A percentile compares a stretch with the other conserved stretches of the same genome.
These are phyloP conservation scores for Drosophila biarmipes DNA, from an alignment of 1,140 invertebrate species.

Conservation along the genomic window DNA sequence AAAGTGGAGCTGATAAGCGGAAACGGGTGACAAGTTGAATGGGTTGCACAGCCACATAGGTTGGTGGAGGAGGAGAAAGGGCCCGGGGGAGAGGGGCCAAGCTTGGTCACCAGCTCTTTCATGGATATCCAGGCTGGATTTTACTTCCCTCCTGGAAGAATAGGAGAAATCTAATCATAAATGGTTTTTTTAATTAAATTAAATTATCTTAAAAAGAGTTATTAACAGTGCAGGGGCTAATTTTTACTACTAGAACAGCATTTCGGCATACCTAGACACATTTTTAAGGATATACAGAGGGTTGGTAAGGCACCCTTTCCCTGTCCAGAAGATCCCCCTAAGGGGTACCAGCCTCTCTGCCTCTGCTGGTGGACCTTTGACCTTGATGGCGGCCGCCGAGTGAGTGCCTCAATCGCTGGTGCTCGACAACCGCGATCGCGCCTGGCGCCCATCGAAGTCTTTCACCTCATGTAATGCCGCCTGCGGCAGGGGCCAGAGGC, in stretches of 20 bases:
- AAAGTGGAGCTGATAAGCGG: constrained; percentile 47
- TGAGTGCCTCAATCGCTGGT: constrained; percentile 24
- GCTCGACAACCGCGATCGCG: constrained; percentile 16
- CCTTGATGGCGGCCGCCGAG: constrained; percentile 26
- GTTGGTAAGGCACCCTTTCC: too few species aligned
- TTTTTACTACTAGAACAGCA: too few species aligned
- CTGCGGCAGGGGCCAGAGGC: constrained; percentile 22
- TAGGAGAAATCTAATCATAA: too few species aligned
- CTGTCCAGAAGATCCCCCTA: too few species aligned
- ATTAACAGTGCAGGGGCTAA: too few species aligned
- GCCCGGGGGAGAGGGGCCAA: constrained; percentile 9
- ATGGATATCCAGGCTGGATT: constrained; percentile 14
- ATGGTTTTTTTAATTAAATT: too few species aligned
- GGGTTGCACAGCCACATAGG: constrained; percentile 49
- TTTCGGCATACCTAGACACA: too few species aligned
- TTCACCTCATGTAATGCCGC: constrained; percentile 30
- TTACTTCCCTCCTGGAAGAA: neutral
- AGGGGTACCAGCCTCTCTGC: too few species aligned
- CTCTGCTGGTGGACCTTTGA: constrained; percentile 16
- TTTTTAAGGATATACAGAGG: too few species aligned
- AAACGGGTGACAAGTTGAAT: constrained; percentile 83
- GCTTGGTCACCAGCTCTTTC: constrained; percentile 34
- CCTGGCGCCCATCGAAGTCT: constrained; percentile 30
- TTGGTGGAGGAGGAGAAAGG: neutral
- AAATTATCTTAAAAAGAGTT: too few species aligned